Evolutionary conservation across 2,888 invertebrate species (phyloP), one percentile per base, ranked within the genome.

Genomic region (Andrena bicolor): DNA sequence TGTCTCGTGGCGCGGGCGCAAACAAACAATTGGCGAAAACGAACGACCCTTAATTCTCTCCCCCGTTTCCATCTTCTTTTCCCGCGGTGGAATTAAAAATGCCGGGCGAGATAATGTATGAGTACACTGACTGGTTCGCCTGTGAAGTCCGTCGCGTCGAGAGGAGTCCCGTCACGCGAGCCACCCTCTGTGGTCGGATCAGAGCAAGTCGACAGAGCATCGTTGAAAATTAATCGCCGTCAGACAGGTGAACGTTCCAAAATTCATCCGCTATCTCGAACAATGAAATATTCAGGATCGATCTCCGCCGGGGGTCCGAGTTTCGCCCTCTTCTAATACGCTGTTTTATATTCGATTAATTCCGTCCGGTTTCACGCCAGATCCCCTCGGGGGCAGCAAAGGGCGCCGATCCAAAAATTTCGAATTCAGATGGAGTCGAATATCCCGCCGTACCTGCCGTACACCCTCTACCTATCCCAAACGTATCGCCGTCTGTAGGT

Each of bases 261-360:
- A 68, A 60, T 60, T 60, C 60, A 66, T 10, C 1, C 35, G 48
- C 8, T 7, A 23, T 30, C 35, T 26, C 28, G 28, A 49, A 63
- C 41, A 63, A 68, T 68, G 73, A 76, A 71, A 70, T 66, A 58
- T 73, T 69, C 81, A 70, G n/a, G 65, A 68, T 61, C 58, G 10
- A 28, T n/a, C 13, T 4, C n/a, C 5, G 2, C n/a, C 49, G 35
- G 23, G 16, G 26, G 48, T 16, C 0, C n/a, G 28, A 26, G 5
- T 20, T 30, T 65, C 53, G 48, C 71, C 65, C 64, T 73, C 41
- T 26, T 53, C 77, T 85, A 87, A 87, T 85, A 83, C 64, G 66
- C 75, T 83, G 77, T 87, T 87, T 88, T 88, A 88, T 84, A 87
- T 87, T 88, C 87, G 84, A 86, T 88, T 84, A 86, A 86, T 87